Base-by-base conservation (phyloP, 2,888 invertebrate genomes). In the Ophioninae sp. region DNA sequence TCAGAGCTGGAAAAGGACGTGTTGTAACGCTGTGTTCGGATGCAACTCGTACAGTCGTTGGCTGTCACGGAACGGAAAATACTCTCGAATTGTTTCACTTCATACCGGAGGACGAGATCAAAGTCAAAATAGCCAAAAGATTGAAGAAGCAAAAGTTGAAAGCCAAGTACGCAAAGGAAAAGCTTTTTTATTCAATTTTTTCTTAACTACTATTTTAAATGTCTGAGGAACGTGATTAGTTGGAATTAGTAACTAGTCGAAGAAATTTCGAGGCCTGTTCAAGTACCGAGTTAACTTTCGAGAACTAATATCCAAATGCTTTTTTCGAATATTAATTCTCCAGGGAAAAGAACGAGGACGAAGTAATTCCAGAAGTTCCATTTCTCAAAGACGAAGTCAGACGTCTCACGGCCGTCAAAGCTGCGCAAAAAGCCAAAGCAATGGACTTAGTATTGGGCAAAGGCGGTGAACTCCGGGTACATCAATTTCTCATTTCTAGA, bases 41-140 rank as follows among this genome's bases (percentile, higher is more conserved):
- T 93, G 93, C 94, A 0, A 95, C 96, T 23, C 96, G 96, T 85
- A 94, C 95, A 84, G 93, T 98, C 23, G 91, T 99, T 3, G 96
- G 95, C 0, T 97, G 97, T 91, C 97, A 97, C 91, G 98, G 98
- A 2, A 96, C 95, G 13, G 97, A 98, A 89, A 95, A 95, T 77
- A 93, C 95, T 37, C 93, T 99, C 20, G 99, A 99, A 93, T 93
- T 97, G 76, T 99, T 98, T 91, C 94, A 95, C 62, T 96, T 99
- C 87, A 95, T 96, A 88, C 93, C 95, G 0, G 95, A 96, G 23
- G 96, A 96, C 13, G 97, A 98, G 89, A 95, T 97, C 0, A 94
- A 95, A 84, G 93, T 93, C 39, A 95, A 96, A 85, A 94, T 96
- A 89, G 94, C 95, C 41, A 98, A 98, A 93, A 94, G 98, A 59